phyloP scores from a whole-genome alignment of 2,888 invertebrate species.

The Aquatica leii region DNA sequence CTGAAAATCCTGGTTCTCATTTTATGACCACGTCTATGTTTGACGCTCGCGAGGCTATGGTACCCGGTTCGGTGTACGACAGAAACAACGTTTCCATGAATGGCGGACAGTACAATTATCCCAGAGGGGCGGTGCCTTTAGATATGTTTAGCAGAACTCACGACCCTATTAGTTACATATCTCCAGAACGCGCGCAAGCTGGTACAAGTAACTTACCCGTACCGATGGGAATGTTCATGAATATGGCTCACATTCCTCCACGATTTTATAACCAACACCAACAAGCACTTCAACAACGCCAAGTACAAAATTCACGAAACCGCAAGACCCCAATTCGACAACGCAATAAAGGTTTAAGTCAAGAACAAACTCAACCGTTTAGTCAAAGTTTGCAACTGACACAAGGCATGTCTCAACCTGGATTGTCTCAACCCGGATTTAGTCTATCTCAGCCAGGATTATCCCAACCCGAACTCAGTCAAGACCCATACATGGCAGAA shows the following conservation, averaged over 20 bases:
- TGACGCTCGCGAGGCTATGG: constrained; percentile 94
- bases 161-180: constrained; percentile 94
- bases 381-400: constrained; percentile 77
- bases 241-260: constrained; percentile 82
- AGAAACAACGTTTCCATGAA: constrained; percentile 65
- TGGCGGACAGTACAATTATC: constrained; percentile 53
- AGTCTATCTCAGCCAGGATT: constrained; percentile 73
- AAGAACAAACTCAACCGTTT: constrained; percentile 62
- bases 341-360: constrained; percentile 49
- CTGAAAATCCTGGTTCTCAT: constrained; percentile 94
- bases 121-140: constrained; percentile 59
- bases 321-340: constrained; percentile 39
- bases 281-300: constrained; percentile 70
- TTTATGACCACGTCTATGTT: constrained; percentile 98
- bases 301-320: constrained; percentile 55
- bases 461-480: constrained; percentile 77
- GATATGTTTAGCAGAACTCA: constrained; percentile 75
- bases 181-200: constrained; percentile 80
- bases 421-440: constrained; percentile 73
- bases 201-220: constrained; percentile 86
- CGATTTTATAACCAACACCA: constrained; percentile 80
- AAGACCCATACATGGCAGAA: constrained; percentile 86
- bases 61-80: constrained; percentile 93
- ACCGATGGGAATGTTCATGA: constrained; percentile 94
- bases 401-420: constrained; percentile 76